Percentiles rank a stretch among this genome's conserved stretches.
phyloP scores from a whole-genome alignment of 2,113 vertebrate species.

The Dasyornis broadbenti region DNA sequence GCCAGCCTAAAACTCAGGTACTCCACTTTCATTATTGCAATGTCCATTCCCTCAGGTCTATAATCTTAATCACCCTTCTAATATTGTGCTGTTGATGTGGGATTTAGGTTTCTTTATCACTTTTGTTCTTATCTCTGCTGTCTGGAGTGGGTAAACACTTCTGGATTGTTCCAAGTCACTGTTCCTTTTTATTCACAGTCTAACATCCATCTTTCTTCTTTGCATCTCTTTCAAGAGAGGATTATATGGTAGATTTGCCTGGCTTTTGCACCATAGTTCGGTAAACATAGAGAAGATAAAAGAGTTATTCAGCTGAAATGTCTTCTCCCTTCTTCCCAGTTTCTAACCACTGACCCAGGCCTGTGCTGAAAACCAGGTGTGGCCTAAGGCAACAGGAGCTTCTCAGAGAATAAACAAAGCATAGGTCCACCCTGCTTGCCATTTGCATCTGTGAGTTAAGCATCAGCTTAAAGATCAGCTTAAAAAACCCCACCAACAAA shows the following conservation, averaged over 20 bases:
- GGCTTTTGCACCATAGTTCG: not conserved
- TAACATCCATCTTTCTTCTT: not conserved
- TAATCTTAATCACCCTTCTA: not conserved
- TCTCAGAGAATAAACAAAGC: not conserved
- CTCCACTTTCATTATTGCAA: not conserved
- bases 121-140: not conserved
- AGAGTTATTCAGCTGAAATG: not conserved
- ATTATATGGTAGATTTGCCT: not conserved
- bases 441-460: not conserved
- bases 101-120: not conserved
- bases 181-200: not conserved
- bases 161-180: not conserved
- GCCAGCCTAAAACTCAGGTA: not conserved
- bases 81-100: slow-evolving; percentile 14
- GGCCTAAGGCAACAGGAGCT: not conserved
- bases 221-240: not conserved
- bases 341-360: not conserved
- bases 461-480: not conserved
- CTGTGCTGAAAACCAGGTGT: not conserved
- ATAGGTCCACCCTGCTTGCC: not conserved
- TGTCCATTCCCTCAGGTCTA: not conserved
- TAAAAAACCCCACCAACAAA: not conserved
- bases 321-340: not conserved
- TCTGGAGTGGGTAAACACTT: not conserved
- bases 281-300: not conserved